Evolutionary conservation across 2,113 vertebrate genomes (phyloP), one percentile per base, ranked within the genome.

Genomic region (Dasyornis broadbenti): DNA sequence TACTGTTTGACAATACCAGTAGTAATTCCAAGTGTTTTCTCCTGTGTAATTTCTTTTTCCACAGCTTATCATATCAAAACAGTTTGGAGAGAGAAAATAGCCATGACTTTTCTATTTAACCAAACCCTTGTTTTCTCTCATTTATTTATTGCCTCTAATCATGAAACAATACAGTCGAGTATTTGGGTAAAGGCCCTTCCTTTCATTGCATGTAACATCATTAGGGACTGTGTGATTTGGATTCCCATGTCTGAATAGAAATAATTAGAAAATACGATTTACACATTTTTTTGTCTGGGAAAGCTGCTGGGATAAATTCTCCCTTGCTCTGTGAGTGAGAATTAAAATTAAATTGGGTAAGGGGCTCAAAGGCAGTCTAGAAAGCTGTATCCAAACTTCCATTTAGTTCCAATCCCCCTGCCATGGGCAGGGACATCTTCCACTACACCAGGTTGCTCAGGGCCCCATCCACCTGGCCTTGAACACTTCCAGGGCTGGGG

Each of bases 81-180:
- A 93, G 60, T 92, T 40, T 92, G 68, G 93, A 94, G 23, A 90
- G 44, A 82, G 72, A 93, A 94, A 96, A 97, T 35, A 93, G 72
- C 64, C 90, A 39, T 92, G 95, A 86, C 89, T 91, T 86, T 89
- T 86, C 89, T 39, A 70, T 89, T 92, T 90, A 92, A 84, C 68
- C 76, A 94, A 89, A 94, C 53, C 21, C 53, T 86, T 91, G 86
- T 86, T 86, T 94, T 93, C 72, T 89, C 86, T 84, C 65, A 89
- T 78, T 95, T 94, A 86, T 83, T 94, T 78, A 60, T 71, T 95
- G 72, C 53, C 57, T 90, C 72, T 96, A 94, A 96, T 96, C 80
- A 90, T 26, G 73, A 81, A 56, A 96, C 63, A 94, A 94, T 66
- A 57, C 95, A 93, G 66, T 37, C 66, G 82, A 90, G 35, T 84